These are phyloP conservation scores for Echinarachnius parma DNA, from an alignment of 53 echinoderm and acorn worm species.

Conservation along the genomic window DNA sequence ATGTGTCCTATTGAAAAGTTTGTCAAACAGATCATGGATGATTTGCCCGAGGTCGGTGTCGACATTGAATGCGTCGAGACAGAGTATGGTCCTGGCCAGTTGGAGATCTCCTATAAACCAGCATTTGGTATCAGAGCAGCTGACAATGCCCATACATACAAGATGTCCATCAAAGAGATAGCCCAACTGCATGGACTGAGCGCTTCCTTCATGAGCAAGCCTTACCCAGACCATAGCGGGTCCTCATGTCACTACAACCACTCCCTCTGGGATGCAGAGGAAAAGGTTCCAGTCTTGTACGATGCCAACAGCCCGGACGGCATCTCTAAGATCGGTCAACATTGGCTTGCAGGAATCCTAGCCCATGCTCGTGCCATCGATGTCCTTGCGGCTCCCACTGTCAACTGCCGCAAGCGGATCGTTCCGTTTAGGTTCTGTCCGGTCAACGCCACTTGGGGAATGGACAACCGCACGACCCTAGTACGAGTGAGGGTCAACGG, in stretches of 20 bases:
- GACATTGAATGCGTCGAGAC: conserved; percentile 61
- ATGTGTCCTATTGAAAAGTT: conserved; percentile 24
- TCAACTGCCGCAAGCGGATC: conserved; percentile 55
- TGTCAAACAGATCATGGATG: conserved; percentile 42
- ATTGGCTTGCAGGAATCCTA: conserved; percentile 81
- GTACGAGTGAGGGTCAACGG: conserved; percentile 56
- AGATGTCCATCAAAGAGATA: conserved; percentile 68
- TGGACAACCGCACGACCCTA: conserved; percentile 53
- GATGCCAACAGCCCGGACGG: conserved; percentile 42
- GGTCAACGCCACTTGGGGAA: conserved; percentile 59
- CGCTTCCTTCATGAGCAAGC: conserved; percentile 63
- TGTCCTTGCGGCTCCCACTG: conserved; percentile 53
- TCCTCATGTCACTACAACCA: conserved; percentile 58
- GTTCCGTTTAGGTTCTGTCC: conserved; percentile 32
- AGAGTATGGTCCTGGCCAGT: conserved; percentile 66
- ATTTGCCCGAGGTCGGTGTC: conserved; percentile 57
- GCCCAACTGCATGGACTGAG: conserved; percentile 50
- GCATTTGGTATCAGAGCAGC: conserved; percentile 66
- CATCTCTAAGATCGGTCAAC: conserved; percentile 53
- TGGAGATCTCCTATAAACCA: conserved; percentile 67
- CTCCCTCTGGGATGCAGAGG: conserved; percentile 58
- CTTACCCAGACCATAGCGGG: conserved; percentile 46
- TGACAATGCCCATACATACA: conserved; percentile 69
- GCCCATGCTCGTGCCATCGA: conserved; percentile 64
- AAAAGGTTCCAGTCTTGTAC: conserved; percentile 32